Evolutionary conservation across 2,113 vertebrate species (phyloP).

Genomic region (Emydocephalus ijimae): DNA sequence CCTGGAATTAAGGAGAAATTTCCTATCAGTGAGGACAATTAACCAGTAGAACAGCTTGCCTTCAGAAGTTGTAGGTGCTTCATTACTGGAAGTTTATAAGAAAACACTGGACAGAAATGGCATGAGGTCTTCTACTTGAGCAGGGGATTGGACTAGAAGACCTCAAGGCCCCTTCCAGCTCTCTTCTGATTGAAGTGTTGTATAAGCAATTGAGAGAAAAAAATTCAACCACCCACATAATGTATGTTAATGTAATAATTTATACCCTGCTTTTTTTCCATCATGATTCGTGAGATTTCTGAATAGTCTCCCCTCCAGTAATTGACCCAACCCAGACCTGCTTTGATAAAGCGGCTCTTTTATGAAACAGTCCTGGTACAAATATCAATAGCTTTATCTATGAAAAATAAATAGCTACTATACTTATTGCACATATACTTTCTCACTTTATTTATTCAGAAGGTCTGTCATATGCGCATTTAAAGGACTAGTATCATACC

Average conservation of each 20-base stretch:
- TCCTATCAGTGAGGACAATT: neutral
- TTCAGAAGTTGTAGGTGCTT: neutral
- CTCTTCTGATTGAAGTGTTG: neutral
- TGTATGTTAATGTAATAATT: neutral
- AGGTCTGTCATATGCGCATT: neutral
- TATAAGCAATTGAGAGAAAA: neutral
- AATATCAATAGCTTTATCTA: neutral
- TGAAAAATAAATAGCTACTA: neutral
- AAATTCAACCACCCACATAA: neutral
- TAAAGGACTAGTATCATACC: constrained; percentile 61
- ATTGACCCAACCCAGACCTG: neutral
- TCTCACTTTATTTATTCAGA: neutral
- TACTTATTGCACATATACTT: neutral
- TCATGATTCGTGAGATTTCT: neutral
- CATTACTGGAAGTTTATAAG: neutral
- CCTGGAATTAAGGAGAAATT: neutral
- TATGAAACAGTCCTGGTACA: neutral
- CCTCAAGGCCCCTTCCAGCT: neutral
- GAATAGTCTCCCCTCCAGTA: neutral
- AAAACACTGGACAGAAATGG: neutral
- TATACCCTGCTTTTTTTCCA: neutral
- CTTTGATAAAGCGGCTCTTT: neutral
- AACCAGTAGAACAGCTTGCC: neutral
- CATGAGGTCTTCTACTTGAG: neutral
- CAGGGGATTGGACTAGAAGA: neutral